Evolutionary conservation across 2,797 vertebrate species (phyloP).

Genomic region (Pristis pectinata): DNA sequence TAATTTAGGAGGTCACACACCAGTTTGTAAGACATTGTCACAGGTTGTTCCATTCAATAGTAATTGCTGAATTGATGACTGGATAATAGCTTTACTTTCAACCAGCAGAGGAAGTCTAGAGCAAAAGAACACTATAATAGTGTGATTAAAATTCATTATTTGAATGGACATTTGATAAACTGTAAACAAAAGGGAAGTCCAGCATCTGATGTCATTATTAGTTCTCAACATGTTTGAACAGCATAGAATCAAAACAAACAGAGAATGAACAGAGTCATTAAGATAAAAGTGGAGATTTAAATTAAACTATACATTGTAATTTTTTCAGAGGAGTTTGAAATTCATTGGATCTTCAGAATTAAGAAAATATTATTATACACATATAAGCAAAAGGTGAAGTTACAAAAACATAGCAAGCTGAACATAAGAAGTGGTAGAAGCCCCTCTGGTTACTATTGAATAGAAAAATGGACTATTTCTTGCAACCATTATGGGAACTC

Average conservation of each 20-base stretch:
- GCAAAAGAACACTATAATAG: slow-evolving; percentile 81
- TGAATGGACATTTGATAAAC: slow-evolving; percentile 83
- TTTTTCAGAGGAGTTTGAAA: not conserved
- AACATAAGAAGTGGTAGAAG: not conserved
- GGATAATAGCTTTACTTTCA: slow-evolving; percentile 91
- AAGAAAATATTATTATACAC: not conserved
- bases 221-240: slow-evolving; percentile 70
- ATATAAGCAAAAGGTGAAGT: not conserved
- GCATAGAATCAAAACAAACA: slow-evolving; percentile 63
- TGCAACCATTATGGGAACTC: slow-evolving; percentile 51
- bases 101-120: slow-evolving; percentile 73
- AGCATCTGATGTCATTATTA: slow-evolving; percentile 80
- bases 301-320: not conserved
- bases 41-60: slow-evolving; percentile 66
- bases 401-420: not conserved
- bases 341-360: not conserved
- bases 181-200: slow-evolving; percentile 73
- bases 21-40: slow-evolving; percentile 64
- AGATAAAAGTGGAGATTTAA: not conserved
- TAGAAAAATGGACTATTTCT: slow-evolving; percentile 68
- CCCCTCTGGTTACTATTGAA: slow-evolving; percentile 52
- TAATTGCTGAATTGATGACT: slow-evolving; percentile 77
- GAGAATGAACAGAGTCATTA: not conserved
- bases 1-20: slow-evolving; percentile 52
- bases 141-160: slow-evolving; percentile 98